Evolutionary conservation across 2,113 vertebrate species (phyloP), one percentile per base, ranked within the genome.

Genomic region (Malurus alboscapulatus): DNA sequence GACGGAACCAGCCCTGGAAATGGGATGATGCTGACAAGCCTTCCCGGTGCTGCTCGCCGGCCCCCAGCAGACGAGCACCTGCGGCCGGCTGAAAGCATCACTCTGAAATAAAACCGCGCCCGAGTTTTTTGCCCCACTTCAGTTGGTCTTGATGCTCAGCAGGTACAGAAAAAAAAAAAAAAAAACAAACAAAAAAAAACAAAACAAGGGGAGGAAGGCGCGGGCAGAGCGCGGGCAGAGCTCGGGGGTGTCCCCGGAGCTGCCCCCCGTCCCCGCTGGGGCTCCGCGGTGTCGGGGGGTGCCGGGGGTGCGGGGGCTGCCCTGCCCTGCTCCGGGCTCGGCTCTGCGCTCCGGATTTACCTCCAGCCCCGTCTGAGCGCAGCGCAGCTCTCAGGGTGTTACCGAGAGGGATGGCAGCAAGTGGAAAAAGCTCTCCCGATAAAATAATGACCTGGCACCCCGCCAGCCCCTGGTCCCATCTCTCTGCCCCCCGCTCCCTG

Each of bases 1-100:
- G 91, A 34, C 8, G 45, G 73, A 95, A 97, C 94, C 89, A 77
- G 92, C 84, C 89, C 71, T 68, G 17, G 59, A 90, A 75, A 58
- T 48, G 38, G 58, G 30, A 57, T 20, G 92, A 87, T 63, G 29
- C 55, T 29, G 92, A 91, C 92, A 93, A 80, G 79, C 71, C 69
- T 73, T 75, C 81, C 51, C 50, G 61, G 45, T 30, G 82, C 69
- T 27, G 32, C 5, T 19, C 14, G 26, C 90, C 24, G 50, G 74
- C 81, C 48, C 32, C 82, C 84, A 80, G 78, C 85, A 75, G 90
- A n/a, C 3, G 7, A 50, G 53, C 72, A 88, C 84, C 91, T 92
- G 92, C 90, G 27, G 34, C 51, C 44, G 36, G 7, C 47, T 62
- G 63, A 78, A 74, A 93, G 84, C 81, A 32, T 32, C 75, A 2